Conservation (phyloP, 2,888 invertebrate genomes). For the Cordilura impudica region DNA sequence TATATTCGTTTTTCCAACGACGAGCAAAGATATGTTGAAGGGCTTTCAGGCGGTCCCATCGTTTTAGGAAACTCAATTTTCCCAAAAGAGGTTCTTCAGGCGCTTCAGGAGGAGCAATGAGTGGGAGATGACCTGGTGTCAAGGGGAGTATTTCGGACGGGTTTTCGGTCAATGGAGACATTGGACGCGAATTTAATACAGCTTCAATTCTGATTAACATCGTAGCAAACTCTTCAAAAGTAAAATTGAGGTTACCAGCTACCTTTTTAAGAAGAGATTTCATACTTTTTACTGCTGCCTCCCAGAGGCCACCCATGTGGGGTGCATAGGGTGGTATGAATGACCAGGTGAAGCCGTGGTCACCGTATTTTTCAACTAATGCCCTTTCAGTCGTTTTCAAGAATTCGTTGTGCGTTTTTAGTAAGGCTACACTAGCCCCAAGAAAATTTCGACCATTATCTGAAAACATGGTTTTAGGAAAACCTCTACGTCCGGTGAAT, state of each 20-base stretch:
- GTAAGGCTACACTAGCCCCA: background rate
- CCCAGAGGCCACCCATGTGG: too few relatives aligned
- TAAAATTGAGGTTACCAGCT: background rate
- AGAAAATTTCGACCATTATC: constrained; percentile 3
- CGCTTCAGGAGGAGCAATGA: too few relatives aligned
- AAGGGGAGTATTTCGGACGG: too few relatives aligned
- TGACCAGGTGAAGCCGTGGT: background rate
- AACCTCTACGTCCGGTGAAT: background rate
- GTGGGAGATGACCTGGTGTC: too few relatives aligned
- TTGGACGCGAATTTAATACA: too few relatives aligned
- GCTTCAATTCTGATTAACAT: too few relatives aligned
- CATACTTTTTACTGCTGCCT: constrained; percentile 1
- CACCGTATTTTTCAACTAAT: background rate
- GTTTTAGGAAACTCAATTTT: background rate
- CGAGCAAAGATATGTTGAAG: background rate
- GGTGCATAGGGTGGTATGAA: background rate
- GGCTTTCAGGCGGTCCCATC: background rate
- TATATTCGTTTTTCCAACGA: background rate
- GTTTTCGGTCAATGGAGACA: too few relatives aligned
- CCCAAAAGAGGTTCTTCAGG: background rate
- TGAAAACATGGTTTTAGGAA: background rate
- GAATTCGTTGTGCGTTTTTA: background rate
- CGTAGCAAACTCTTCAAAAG: background rate
- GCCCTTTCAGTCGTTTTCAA: background rate
- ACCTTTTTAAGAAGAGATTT: background rate